These are phyloP conservation scores for Trachelus troglodyta DNA, from an alignment of 2,888 invertebrate genomes.

Conservation along the genomic window DNA sequence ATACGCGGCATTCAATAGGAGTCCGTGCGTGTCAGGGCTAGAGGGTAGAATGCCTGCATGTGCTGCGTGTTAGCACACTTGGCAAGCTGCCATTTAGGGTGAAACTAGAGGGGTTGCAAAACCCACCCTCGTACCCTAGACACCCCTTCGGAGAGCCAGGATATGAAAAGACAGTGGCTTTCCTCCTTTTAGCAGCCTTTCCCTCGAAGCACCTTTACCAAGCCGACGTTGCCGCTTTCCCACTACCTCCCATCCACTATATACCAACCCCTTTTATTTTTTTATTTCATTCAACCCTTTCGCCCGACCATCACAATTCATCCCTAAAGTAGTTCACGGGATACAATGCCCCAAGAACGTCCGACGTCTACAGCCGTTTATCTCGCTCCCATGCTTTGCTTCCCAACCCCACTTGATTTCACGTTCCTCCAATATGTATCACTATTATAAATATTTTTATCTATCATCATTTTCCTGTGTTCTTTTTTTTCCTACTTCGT, in stretches of 20 bases:
- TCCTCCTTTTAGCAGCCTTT: neutral
- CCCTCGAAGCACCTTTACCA: neutral
- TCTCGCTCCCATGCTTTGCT: neutral
- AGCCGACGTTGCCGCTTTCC: neutral
- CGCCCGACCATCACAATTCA: neutral
- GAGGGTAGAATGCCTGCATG: slow-evolving; percentile 42
- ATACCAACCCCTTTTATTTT: neutral
- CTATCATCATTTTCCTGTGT: neutral
- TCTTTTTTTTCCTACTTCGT: neutral
- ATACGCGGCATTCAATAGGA: slow-evolving; percentile 52
- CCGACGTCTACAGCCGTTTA: neutral
- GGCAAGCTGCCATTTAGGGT: slow-evolving; percentile 61
- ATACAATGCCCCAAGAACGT: neutral
- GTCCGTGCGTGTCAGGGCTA: slow-evolving; percentile 27
- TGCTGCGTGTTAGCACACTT: slow-evolving; percentile 59
- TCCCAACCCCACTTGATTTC: neutral
- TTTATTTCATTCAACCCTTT: neutral
- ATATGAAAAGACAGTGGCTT: neutral
- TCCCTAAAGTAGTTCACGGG: neutral
- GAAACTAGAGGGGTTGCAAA: slow-evolving; percentile 41
- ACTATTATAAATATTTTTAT: neutral
- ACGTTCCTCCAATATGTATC: neutral
- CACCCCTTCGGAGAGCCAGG: neutral
- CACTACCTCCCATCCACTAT: neutral
- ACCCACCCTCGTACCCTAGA: neutral